Evolutionary conservation across 2,113 vertebrate genomes (phyloP), one percentile per base, ranked within the genome.

Genomic region (Genyomyrus donnyi): DNA sequence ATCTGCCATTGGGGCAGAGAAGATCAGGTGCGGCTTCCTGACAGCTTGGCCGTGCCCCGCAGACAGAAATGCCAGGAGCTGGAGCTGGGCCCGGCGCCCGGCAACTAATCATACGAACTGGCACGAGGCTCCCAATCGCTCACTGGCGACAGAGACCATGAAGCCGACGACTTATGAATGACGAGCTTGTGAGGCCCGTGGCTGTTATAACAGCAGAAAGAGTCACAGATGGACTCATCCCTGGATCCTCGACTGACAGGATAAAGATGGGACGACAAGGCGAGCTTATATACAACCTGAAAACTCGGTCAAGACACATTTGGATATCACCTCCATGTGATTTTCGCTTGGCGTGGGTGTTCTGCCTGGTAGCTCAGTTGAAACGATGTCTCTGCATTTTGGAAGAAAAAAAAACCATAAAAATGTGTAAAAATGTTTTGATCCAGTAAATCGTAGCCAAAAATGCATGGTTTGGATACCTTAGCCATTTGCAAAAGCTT

Each of bases 11-110:
- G 52, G 52, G 35, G 35, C 35, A 88, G 35, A n/a, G 87, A 19
- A 66, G 53, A 87, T 87, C 85, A 87, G 85, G 85, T 87, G 85
- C 3, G 19, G 49, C 50, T 56, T 53, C 85, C 49, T 87, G 85
- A 87, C 85, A 87, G 85, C 85, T 56, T 56, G 85, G 87, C 87
- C 39, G 39, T 62, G 49, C 48, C 87, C 53, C 52, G 35, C 52
- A 50, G 87, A 88, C 24, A 42, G 35, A 58, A 88, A 58, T 88
- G 87, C 56, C 87, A 88, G 56, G 87, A 88, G 19, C 56, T 62
- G 56, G 87, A 88, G 19, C 56, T 62, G 56, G 56, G 87, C 56
- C 35, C 21, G 2, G 10, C 31, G 87, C 39, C 87, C 87, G 10
- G 87, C 31, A 50, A 56, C 56, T 88, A 88, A 88, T 66, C 87